phyloP scores from a whole-genome alignment of 2,113 vertebrate genomes.

The Muntiacus muntjak region DNA sequence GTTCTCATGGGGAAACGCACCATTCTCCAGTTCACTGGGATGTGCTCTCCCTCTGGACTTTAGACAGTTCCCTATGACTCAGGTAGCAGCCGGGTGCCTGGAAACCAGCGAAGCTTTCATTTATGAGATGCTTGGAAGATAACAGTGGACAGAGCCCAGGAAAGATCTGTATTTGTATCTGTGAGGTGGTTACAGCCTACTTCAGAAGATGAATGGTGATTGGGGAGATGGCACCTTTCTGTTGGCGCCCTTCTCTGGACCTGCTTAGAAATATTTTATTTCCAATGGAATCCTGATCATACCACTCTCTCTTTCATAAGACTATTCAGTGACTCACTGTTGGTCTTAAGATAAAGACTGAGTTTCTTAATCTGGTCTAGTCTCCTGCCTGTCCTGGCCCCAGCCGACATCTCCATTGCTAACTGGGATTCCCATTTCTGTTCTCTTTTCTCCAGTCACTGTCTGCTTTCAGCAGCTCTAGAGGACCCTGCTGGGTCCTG shows the following conservation, averaged over 20 bases:
- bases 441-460: background rate
- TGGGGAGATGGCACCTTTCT: background rate
- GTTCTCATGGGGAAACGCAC: background rate
- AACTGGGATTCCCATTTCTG: background rate
- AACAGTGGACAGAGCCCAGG: background rate
- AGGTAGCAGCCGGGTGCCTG: background rate
- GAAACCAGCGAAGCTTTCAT: constrained; percentile 5
- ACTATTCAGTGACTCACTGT: background rate
- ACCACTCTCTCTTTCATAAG: background rate
- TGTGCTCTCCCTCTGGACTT: background rate
- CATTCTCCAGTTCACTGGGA: background rate
- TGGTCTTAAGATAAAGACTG: background rate
- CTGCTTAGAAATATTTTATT: background rate
- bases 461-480: background rate
- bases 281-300: background rate
- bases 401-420: background rate
- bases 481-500: background rate
- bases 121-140: background rate
- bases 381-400: background rate
- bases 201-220: background rate
- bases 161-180: background rate
- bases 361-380: background rate
- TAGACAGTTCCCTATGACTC: background rate
- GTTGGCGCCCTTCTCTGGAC: background rate
- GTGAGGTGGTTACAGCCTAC: background rate